Percentiles rank a stretch among this genome's conserved stretches.
Evolutionary conservation across 2,888 invertebrate genomes (phyloP).

Genomic region (Hanleya hanleyi): DNA sequence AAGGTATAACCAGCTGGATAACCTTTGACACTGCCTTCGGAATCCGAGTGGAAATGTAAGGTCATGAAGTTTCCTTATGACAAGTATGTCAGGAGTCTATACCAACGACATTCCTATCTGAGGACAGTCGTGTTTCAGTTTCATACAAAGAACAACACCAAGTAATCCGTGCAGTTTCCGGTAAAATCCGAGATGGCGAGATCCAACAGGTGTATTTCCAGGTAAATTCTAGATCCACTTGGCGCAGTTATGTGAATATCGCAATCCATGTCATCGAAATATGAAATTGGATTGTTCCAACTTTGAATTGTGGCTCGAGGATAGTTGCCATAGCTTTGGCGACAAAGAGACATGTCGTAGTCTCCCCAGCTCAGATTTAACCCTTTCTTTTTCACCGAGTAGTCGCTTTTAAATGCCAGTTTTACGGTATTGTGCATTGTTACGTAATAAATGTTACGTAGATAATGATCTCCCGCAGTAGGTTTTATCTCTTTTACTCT

Average conservation of each 20-base stretch:
- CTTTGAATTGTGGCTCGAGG: slow-evolving; percentile 79
- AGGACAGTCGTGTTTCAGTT: neutral
- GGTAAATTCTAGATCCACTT: slow-evolving; percentile 80
- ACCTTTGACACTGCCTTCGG: neutral
- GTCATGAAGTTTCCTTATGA: neutral
- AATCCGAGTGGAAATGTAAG: neutral
- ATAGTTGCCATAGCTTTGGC: neutral
- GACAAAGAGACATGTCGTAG: slow-evolving; percentile 25
- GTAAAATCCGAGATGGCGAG: neutral
- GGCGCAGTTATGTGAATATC: slow-evolving; percentile 81
- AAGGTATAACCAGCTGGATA: no score
- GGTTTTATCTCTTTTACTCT: neutral
- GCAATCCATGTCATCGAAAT: slow-evolving; percentile 84
- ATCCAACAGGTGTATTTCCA: slow-evolving; percentile 72
- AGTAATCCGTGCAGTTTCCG: neutral
- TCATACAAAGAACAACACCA: neutral
- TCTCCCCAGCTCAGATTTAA: slow-evolving; percentile 38
- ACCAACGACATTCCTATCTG: neutral
- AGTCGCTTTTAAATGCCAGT: slow-evolving; percentile 40
- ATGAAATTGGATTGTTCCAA: slow-evolving; percentile 82
- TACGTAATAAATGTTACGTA: slow-evolving; percentile 12
- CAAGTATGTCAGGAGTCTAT: neutral
- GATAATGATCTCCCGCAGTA: neutral
- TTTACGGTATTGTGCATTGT: slow-evolving; percentile 22
- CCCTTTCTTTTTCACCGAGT: slow-evolving; percentile 32